Evolutionary conservation across 2,888 invertebrate species (phyloP).

Genomic region (Agrypnus murinus): DNA sequence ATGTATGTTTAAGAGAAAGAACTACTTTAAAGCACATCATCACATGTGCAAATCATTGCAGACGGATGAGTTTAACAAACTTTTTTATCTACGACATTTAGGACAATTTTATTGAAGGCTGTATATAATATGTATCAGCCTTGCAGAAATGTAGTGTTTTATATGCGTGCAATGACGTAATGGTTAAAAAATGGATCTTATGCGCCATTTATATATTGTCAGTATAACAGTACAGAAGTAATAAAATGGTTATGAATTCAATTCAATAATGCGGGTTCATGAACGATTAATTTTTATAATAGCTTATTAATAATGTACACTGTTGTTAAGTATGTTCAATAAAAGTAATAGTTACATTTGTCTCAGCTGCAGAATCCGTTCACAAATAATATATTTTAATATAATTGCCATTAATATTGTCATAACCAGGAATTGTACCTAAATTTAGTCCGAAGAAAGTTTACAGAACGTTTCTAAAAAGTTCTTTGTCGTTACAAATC

Average conservation of each 20-base stretch:
- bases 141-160: constrained; percentile 35
- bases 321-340: constrained; percentile 36
- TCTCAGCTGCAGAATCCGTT: constrained; percentile 10
- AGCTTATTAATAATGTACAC: constrained; percentile 38
- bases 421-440: neutral
- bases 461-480: too few species aligned
- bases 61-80: constrained; percentile 37
- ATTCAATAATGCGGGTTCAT: constrained; percentile 41
- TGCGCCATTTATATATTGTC: constrained; percentile 34
- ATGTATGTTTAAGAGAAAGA: constrained; percentile 9
- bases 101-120: constrained; percentile 34
- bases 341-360: constrained; percentile 19
- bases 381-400: neutral
- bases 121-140: constrained; percentile 24
- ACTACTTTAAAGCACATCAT: neutral
- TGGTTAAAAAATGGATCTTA: constrained; percentile 31
- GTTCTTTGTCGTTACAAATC: too few species aligned
- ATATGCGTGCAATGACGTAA: constrained; percentile 35
- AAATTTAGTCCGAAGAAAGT: too few species aligned
- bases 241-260: constrained; percentile 44
- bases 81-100: constrained; percentile 34
- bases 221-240: constrained; percentile 9
- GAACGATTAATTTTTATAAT: constrained; percentile 45
- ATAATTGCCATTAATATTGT: constrained; percentile 4
- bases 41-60: constrained; percentile 14